phyloP scores from a whole-genome alignment of 35 echinoderm and acorn worm species.

The Diadema setosum region DNA sequence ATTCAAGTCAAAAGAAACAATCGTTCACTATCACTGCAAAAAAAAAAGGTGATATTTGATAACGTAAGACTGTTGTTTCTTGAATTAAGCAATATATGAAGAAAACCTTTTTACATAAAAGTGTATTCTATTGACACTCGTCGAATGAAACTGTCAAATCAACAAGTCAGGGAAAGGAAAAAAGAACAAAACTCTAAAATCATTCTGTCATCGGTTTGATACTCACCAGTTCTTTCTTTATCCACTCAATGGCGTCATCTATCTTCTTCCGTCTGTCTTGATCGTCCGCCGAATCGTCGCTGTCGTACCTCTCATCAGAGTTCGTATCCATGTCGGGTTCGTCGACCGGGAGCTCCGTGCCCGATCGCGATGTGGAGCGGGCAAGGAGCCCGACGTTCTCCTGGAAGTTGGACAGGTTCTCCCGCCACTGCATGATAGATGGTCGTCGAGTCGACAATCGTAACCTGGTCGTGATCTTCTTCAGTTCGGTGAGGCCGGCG shows the following conservation, averaged over 20 bases:
- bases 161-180: too few relatives aligned
- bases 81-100: too few relatives aligned
- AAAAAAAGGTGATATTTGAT: too few relatives aligned
- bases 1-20: too few relatives aligned
- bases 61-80: too few relatives aligned
- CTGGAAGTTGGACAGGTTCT: neutral
- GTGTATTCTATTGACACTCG: too few relatives aligned
- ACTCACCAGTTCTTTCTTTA: neutral
- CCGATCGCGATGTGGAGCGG: neutral
- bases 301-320: neutral
- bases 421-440: conserved; percentile 2
- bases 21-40: too few relatives aligned
- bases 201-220: too few relatives aligned
- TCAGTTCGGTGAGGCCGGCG: neutral
- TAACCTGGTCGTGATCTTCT: conserved; percentile 6
- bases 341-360: neutral
- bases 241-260: neutral
- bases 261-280: neutral
- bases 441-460: neutral
- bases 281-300: neutral
- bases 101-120: too few relatives aligned
- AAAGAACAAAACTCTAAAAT: too few relatives aligned
- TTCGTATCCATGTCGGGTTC: neutral
- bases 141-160: too few relatives aligned
- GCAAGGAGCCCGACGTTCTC: neutral